Percentiles rank a stretch among this genome's conserved stretches.
Evolutionary conservation across 1,140 invertebrate species (phyloP).

Genomic region (Sycophaga agraensis): DNA sequence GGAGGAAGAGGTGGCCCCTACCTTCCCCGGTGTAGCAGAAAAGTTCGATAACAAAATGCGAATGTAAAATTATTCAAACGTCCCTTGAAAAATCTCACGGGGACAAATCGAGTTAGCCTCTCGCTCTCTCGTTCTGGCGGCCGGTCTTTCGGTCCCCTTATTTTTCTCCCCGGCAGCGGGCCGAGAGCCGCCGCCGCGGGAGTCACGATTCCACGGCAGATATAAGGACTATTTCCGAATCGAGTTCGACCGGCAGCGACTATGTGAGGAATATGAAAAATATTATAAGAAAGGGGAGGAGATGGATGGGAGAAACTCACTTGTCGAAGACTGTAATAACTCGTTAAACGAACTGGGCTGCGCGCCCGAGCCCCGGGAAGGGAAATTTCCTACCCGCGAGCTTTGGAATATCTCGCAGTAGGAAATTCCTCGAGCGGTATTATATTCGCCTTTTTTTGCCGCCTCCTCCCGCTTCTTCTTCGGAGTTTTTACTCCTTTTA

Average conservation of each 20-base stretch:
- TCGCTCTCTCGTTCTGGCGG: not conserved
- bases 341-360: conserved; percentile 33
- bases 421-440: no score
- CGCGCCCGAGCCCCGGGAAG: no score
- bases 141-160: not conserved
- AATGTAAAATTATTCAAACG: conserved; percentile 39
- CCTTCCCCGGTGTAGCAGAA: conserved; percentile 15
- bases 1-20: conserved; percentile 20
- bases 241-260: not conserved
- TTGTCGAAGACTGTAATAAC: conserved; percentile 36
- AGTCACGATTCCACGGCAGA: not conserved
- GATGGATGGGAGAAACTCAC: no score
- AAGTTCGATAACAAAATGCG: conserved; percentile 35
- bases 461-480: no score
- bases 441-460: no score
- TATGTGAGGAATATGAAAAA: conserved; percentile 14
- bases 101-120: conserved; percentile 40
- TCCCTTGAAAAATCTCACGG: conserved; percentile 35
- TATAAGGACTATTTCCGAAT: conserved; percentile 8
- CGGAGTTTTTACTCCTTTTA: no score
- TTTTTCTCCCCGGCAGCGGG: not conserved
- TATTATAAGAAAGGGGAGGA: conserved; percentile 21
- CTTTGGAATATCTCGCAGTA: no score
- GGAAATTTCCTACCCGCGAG: no score
- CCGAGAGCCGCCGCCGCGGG: not conserved